phyloP scores from a whole-genome alignment of 2,113 vertebrate species.

The Sinocyclocheilus anshuiensis region DNA sequence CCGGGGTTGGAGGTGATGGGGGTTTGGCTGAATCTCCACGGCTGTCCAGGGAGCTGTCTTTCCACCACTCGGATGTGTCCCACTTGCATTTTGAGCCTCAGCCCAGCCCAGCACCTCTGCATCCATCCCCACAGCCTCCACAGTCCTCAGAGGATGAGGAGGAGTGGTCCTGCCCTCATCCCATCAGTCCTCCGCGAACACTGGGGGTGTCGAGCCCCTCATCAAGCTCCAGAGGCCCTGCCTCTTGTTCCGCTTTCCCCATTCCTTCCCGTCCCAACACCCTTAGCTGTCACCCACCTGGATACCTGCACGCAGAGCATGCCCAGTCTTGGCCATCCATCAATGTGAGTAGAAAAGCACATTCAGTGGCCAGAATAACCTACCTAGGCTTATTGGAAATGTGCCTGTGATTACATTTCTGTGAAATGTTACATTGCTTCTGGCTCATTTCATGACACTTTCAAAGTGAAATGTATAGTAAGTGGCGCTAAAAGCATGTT shows the following conservation, averaged over 20 bases:
- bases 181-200: conserved; percentile 83
- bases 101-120: conserved; percentile 63
- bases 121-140: conserved; percentile 66
- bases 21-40: conserved; percentile 72
- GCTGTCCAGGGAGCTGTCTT: conserved; percentile 83
- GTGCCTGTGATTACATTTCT: background rate
- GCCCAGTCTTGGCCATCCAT: conserved; percentile 98
- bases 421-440: background rate
- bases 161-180: conserved; percentile 88
- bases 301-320: conserved; percentile 82
- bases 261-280: conserved; percentile 78
- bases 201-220: conserved; percentile 78
- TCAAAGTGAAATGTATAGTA: background rate
- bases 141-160: conserved; percentile 94
- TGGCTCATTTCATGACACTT: background rate
- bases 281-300: conserved; percentile 80
- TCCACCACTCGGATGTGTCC: conserved; percentile 87
- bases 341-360: conserved; percentile 81
- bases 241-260: conserved; percentile 91
- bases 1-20: conserved; percentile 65
- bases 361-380: background rate
- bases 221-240: conserved; percentile 82
- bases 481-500: background rate
- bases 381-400: background rate
- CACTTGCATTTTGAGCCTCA: conserved; percentile 85